Evolutionary conservation across 2,797 vertebrate genomes (phyloP).

Genomic region (Loris lydekkerianus): DNA sequence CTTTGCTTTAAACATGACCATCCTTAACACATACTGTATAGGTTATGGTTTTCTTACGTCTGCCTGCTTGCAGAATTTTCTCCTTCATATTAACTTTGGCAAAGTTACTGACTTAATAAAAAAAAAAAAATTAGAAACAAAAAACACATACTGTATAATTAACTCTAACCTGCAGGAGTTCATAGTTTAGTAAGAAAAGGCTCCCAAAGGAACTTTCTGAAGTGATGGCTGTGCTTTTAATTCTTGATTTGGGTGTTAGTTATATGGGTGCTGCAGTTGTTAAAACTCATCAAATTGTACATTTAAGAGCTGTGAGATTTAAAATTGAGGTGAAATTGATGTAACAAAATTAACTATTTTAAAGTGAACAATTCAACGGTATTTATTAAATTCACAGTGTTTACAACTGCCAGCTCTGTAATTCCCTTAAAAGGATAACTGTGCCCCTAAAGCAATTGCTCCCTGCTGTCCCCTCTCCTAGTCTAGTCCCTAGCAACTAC

Average conservation of each 20-base stretch:
- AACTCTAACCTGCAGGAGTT: background rate
- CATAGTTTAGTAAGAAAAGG: background rate
- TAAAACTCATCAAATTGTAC: background rate
- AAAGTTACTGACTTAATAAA: too few relatives aligned
- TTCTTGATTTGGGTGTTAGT: background rate
- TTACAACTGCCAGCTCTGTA: background rate
- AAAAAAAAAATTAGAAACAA: too few relatives aligned
- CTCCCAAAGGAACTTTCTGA: background rate
- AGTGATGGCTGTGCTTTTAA: background rate
- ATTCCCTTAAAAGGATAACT: background rate
- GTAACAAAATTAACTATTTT: background rate
- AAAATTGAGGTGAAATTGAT: background rate
- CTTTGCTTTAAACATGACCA: too few relatives aligned
- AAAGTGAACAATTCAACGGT: background rate
- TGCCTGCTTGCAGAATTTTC: too few relatives aligned
- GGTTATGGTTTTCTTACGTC: too few relatives aligned
- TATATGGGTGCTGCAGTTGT: background rate
- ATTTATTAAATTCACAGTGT: background rate
- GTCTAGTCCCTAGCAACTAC: background rate
- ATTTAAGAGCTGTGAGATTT: slow-evolving; percentile 6
- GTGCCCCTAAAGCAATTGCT: background rate
- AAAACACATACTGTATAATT: background rate
- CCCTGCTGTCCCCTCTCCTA: background rate
- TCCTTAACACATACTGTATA: too few relatives aligned
- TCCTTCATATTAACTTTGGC: too few relatives aligned